A percentile compares a stretch with the other conserved stretches of the same genome.
These are phyloP conservation scores for Drosophila mayri DNA, from an alignment of 1,140 invertebrate genomes.

Conservation along the genomic window DNA sequence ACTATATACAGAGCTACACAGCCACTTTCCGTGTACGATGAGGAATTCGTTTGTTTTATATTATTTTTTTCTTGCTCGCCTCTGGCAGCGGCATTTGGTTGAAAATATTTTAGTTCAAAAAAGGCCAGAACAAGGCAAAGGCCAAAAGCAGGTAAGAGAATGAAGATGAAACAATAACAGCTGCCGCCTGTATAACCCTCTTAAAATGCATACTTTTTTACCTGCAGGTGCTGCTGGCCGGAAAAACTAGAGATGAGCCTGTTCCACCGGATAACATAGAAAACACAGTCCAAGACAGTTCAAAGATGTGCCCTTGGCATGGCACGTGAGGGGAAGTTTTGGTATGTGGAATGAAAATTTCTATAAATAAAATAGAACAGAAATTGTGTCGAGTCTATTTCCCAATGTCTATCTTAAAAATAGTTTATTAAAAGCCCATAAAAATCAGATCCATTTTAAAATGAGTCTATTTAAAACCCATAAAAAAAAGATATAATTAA, in stretches of 20 bases:
- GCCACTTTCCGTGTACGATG: constrained; percentile 60
- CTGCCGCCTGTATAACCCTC: constrained; percentile 21
- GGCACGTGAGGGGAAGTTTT: constrained; percentile 4
- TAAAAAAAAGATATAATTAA: background rate
- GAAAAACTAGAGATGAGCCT: constrained; percentile 8
- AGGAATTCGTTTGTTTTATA: constrained; percentile 60
- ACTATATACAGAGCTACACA: constrained; percentile 12
- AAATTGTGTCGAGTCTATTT: background rate
- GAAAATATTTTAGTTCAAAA: constrained; percentile 43
- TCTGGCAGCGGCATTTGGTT: constrained; percentile 42
- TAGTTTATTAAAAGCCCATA: background rate
- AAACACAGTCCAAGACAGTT: constrained; percentile 11
- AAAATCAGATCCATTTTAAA: background rate
- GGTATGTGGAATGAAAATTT: background rate
- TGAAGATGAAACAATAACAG: constrained; percentile 32
- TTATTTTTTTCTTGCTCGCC: constrained; percentile 33
- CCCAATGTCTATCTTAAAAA: background rate
- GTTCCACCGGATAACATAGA: background rate
- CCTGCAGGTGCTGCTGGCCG: constrained; percentile 20
- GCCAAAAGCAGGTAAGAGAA: constrained; percentile 36
- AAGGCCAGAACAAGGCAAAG: constrained; percentile 42
- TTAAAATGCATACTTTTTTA: constrained; percentile 38
- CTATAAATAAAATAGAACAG: constrained; percentile 3
- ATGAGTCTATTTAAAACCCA: background rate
- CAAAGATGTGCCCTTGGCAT: constrained; percentile 10